Conservation (phyloP, 2,888 invertebrate genomes). For the Pollenia griseotomentosa region DNA sequence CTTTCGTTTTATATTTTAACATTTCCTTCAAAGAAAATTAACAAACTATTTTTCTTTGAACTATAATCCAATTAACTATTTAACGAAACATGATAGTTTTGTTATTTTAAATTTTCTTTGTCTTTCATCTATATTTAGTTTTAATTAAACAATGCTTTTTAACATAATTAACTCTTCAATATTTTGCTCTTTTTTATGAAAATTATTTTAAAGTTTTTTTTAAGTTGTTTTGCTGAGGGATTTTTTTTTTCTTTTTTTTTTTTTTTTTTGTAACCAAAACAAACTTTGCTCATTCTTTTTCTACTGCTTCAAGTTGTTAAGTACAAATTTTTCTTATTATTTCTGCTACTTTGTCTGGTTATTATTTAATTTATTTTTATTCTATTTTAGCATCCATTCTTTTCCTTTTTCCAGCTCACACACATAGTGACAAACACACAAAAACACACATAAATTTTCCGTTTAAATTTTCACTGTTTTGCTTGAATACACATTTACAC, state of each 20-base stretch:
- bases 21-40: neutral
- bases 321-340: constrained; percentile 25
- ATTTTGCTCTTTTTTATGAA: constrained; percentile 18
- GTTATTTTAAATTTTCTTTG: constrained; percentile 11
- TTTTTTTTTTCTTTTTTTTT: constrained; percentile 13
- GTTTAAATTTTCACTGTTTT: neutral
- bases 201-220: constrained; percentile 15
- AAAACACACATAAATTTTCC: neutral
- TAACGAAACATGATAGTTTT: constrained; percentile 13
- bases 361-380: constrained; percentile 52
- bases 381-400: constrained; percentile 7
- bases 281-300: constrained; percentile 32
- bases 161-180: constrained; percentile 47
- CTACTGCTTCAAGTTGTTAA: constrained; percentile 7
- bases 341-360: constrained; percentile 38
- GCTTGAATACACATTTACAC: constrained; percentile 43
- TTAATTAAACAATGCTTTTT: constrained; percentile 56
- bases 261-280: constrained; percentile 34
- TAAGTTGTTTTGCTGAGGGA: neutral
- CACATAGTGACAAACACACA: neutral
- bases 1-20: too few species aligned
- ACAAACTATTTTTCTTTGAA: constrained; percentile 8
- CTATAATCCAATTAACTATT: constrained; percentile 45
- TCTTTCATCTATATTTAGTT: constrained; percentile 41
- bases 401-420: neutral